Evolutionary conservation across 2,888 invertebrate genomes (phyloP).

Genomic region (Coelinius sp.): DNA sequence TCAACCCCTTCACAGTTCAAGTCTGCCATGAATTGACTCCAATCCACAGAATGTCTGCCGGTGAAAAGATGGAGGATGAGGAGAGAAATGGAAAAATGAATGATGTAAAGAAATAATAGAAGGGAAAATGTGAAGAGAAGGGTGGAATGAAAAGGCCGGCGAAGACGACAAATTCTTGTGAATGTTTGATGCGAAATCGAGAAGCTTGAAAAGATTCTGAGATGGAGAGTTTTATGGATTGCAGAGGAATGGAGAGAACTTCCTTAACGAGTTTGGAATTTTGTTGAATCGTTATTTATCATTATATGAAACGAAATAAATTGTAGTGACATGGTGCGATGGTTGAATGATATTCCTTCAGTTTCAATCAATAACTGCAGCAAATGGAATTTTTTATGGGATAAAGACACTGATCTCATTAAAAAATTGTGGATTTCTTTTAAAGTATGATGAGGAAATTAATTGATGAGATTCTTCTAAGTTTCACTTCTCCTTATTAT

Average conservation of each 20-base stretch:
- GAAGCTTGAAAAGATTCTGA: constrained; percentile 45
- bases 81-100: neutral
- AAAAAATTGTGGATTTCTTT: neutral
- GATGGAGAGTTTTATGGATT: constrained; percentile 28
- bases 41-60: constrained; percentile 3
- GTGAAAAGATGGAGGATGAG: constrained; percentile 8
- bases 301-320: constrained; percentile 55
- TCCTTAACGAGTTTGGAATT: constrained; percentile 42
- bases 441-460: neutral
- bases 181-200: constrained; percentile 50
- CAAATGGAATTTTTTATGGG: neutral
- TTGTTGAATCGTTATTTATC: constrained; percentile 61
- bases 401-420: neutral
- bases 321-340: constrained; percentile 48
- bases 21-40: constrained; percentile 7
- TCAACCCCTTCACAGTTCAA: constrained; percentile 32
- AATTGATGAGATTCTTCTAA: constrained; percentile 1
- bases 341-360: constrained; percentile 26
- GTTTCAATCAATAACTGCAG: neutral
- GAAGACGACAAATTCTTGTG: constrained; percentile 55
- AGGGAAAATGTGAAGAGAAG: constrained; percentile 25
- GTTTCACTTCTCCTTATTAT: neutral
- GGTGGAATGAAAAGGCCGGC: constrained; percentile 39
- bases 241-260: constrained; percentile 16
- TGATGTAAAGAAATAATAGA: constrained; percentile 22